Conservation (phyloP, 2,797 vertebrate species). For the Leptoclinus maculatus region DNA sequence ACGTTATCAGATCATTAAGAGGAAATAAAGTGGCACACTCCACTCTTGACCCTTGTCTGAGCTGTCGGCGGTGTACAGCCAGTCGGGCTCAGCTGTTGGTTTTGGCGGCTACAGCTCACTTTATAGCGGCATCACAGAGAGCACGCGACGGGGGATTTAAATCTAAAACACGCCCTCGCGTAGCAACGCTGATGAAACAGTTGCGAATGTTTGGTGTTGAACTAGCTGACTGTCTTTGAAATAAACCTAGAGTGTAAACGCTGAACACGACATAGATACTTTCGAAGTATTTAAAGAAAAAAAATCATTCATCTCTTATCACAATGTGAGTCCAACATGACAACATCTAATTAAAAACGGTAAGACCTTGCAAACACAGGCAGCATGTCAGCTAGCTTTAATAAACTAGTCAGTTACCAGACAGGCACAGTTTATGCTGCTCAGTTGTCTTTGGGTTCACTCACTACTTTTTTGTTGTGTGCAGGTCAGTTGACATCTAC, state of each 20-base stretch:
- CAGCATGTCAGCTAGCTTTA: background rate
- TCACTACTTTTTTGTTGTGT: background rate
- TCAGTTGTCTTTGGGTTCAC: background rate
- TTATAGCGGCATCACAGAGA: conserved; percentile 62
- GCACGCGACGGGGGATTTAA: conserved; percentile 41
- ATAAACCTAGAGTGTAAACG: background rate
- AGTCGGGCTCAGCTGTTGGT: background rate
- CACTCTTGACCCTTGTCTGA: background rate
- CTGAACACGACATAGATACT: background rate
- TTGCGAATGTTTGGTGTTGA: conserved; percentile 15
- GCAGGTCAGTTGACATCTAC: conserved; percentile 44
- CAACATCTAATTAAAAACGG: background rate
- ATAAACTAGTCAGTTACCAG: background rate
- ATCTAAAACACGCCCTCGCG: conserved; percentile 22
- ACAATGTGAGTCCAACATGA: background rate
- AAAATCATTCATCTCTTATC: background rate
- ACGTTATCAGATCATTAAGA: background rate
- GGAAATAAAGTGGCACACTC: no score
- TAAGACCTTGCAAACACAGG: background rate
- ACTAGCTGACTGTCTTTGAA: conserved; percentile 6
- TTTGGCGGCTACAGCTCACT: conserved; percentile 62
- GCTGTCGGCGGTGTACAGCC: no score
- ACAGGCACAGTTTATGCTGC: background rate
- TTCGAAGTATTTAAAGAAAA: background rate
- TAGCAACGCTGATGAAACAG: conserved; percentile 59